Evolutionary conservation across 2,888 invertebrate species (phyloP).

Genomic region (Zygogramma bicolorata): DNA sequence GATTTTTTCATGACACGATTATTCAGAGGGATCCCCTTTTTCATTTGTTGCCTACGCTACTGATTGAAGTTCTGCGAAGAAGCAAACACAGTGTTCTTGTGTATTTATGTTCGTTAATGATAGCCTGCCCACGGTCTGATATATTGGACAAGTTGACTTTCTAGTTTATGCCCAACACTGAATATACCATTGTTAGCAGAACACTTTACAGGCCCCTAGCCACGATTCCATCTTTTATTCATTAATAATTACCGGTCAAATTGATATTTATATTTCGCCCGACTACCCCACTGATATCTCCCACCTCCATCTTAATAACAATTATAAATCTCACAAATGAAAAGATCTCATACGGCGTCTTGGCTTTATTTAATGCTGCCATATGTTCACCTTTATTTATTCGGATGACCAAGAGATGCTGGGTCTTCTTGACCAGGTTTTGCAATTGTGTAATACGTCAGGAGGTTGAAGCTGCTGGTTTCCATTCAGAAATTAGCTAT

Average conservation of each 20-base stretch:
- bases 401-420: neutral
- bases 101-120: conserved; percentile 66
- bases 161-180: conserved; percentile 60
- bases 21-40: neutral
- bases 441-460: neutral
- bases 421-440: neutral
- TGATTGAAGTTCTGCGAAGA: conserved; percentile 27
- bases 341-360: conserved; percentile 35
- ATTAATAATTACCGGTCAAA: conserved; percentile 55
- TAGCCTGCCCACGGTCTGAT: conserved; percentile 64
- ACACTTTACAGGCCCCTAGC: conserved; percentile 62
- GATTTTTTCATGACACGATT: too few species aligned
- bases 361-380: conserved; percentile 33
- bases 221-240: conserved; percentile 60
- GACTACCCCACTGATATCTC: conserved; percentile 52
- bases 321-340: conserved; percentile 57
- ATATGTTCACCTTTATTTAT: conserved; percentile 29
- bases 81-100: conserved; percentile 52
- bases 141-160: conserved; percentile 63
- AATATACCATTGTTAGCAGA: conserved; percentile 60
- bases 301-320: conserved; percentile 57
- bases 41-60: neutral
- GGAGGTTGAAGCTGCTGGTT: too few species aligned
- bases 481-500: too few species aligned
- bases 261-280: conserved; percentile 61